Percentiles rank a stretch among this genome's conserved stretches.
phyloP scores from a whole-genome alignment of 2,797 vertebrate species.

The Perodicticus potto region DNA sequence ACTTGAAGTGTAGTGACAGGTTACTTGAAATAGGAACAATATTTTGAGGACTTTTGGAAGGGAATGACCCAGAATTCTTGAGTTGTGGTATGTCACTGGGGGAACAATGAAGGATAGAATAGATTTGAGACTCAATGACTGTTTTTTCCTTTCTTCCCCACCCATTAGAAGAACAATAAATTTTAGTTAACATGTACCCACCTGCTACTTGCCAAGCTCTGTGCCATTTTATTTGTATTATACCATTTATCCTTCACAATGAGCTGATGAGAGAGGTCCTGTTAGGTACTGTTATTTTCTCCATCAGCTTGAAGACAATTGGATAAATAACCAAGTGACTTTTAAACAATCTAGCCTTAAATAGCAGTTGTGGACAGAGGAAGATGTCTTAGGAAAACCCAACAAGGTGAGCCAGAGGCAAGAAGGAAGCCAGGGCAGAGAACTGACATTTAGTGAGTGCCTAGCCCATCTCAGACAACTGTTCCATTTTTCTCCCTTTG shows the following conservation, averaged over 20 bases:
- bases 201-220: not conserved
- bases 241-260: not conserved
- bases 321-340: slow-evolving; percentile 16
- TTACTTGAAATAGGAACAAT: not conserved
- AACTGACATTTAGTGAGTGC: not conserved
- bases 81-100: not conserved
- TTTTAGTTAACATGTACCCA: not conserved
- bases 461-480: not conserved
- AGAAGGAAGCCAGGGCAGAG: not conserved
- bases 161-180: not conserved
- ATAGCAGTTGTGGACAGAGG: not conserved
- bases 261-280: not conserved
- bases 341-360: not conserved
- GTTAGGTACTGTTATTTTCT: not conserved
- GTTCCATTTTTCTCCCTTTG: not conserved
- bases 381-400: not conserved
- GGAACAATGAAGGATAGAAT: not conserved
- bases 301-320: not conserved
- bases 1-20: not conserved
- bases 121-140: not conserved
- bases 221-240: not conserved
- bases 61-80: not conserved
- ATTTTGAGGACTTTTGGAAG: not conserved
- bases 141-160: not conserved
- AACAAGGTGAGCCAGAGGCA: not conserved